Percentiles rank a stretch among this genome's conserved stretches.
These are phyloP conservation scores for Oryzias curvinotus DNA, from an alignment of 2,113 vertebrate species.

Conservation along the genomic window DNA sequence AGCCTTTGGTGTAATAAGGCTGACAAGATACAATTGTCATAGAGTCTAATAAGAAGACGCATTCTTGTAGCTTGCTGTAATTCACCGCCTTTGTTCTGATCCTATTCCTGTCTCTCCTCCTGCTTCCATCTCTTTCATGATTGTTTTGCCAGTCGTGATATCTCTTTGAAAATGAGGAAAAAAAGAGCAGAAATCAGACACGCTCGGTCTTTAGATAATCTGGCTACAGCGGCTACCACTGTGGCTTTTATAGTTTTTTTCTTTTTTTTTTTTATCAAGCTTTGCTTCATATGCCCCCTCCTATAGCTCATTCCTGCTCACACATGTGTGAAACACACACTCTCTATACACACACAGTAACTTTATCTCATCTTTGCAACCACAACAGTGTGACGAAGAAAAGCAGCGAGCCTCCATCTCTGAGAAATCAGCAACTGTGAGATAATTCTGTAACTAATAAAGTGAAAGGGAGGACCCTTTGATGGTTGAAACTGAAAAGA, in stretches of 20 bases:
- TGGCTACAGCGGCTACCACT: conserved; percentile 58
- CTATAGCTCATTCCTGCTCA: conserved; percentile 31
- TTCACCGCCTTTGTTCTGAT: conserved; percentile 55
- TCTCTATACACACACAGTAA: conserved; percentile 26
- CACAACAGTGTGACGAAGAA: conserved; percentile 56
- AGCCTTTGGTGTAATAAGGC: conserved; percentile 61
- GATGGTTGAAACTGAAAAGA: conserved; percentile 97
- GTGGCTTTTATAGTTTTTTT: conserved; percentile 65
- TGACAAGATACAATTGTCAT: conserved; percentile 65
- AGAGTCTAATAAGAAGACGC: conserved; percentile 64
- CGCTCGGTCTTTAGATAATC: conserved; percentile 67
- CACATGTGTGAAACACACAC: conserved; percentile 30
- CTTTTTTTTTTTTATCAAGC: conserved; percentile 19
- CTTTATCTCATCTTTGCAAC: conserved; percentile 71
- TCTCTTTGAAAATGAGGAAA: conserved; percentile 69
- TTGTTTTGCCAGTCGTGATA: conserved; percentile 67
- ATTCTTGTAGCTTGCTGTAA: conserved; percentile 54
- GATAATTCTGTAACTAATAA: conserved; percentile 96
- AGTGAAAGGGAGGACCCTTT: conserved; percentile 86
- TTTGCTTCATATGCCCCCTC: conserved; percentile 34
- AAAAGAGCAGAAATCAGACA: conserved; percentile 57
- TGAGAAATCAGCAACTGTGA: conserved; percentile 89
- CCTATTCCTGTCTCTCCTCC: conserved; percentile 33
- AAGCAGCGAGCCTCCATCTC: conserved; percentile 61
- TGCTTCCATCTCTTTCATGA: conserved; percentile 53